phyloP scores from a whole-genome alignment of 2,113 vertebrate genomes.

The Paradoxurus hermaphroditus region DNA sequence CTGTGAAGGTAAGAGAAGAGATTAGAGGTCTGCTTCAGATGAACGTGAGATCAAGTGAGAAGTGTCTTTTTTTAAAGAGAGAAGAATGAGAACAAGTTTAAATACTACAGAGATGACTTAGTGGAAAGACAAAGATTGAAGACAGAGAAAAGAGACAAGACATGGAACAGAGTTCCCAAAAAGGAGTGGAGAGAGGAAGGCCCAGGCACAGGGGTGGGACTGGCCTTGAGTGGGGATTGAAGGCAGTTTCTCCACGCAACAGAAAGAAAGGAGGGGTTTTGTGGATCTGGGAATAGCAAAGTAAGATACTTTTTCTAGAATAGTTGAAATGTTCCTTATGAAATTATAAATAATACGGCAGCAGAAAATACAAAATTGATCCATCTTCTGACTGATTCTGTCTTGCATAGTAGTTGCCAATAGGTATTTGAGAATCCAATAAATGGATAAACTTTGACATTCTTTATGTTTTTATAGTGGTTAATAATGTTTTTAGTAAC shows the following conservation, averaged over 20 bases:
- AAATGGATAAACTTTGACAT: not conserved
- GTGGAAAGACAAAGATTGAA: not conserved
- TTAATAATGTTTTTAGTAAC: slow-evolving; percentile 45
- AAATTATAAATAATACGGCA: not conserved
- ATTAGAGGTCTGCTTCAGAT: not conserved
- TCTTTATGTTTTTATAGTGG: not conserved
- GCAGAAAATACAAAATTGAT: slow-evolving; percentile 2
- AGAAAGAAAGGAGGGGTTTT: not conserved
- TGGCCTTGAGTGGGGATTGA: not conserved
- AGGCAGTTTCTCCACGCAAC: not conserved
- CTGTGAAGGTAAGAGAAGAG: not conserved
- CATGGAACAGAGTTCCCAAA: not conserved
- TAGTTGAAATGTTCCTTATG: not conserved
- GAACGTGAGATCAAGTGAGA: not conserved
- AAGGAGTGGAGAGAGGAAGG: too few relatives aligned
- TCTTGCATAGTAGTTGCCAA: not conserved
- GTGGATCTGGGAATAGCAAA: not conserved
- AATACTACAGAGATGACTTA: not conserved
- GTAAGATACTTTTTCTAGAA: not conserved
- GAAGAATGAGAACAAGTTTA: not conserved
- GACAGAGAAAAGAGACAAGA: slow-evolving; percentile 10
- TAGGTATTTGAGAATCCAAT: not conserved
- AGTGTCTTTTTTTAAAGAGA: not conserved
- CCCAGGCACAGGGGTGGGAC: too few relatives aligned
- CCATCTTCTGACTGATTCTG: not conserved